Evolutionary conservation across 1,140 invertebrate species (phyloP), one percentile per base, ranked within the genome.

Genomic region (Drosophila baimaii): DNA sequence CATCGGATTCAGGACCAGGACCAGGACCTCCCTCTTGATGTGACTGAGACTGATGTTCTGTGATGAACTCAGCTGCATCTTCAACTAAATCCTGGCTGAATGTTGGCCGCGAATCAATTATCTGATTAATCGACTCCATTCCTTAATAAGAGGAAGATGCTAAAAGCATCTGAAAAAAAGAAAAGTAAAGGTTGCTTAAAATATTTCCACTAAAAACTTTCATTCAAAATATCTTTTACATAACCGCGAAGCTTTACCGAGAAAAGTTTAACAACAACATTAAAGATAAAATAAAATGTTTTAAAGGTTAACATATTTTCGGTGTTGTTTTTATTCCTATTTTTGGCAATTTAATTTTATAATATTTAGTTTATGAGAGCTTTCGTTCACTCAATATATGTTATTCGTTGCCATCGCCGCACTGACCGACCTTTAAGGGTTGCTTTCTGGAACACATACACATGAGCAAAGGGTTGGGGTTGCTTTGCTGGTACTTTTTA

Each of bases 91-190:
- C 93, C 92, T 94, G 93, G 91, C 92, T 93, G 90, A 94, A 93
- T 90, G 93, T 92, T 23, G 51, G 51, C 92, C 94, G 94, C 86
- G 94, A 93, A 93, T 95, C 94, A 90, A 94, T 93, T 93, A 95
- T 94, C 86, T 94, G 94, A 90, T 93, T 94, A 92, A 95, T 94
- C 90, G 94, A 94, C 92, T 95, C 94, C 94, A 95, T 95, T 72
- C 76, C 89, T 65, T 54, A 33, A n/a, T 54, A 8, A 23, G 19
- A 35, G 31, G 8, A 21, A 44, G 12, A 27, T 35, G 33, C 15
- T 8, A 39, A 70, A 13, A 19, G 19, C 31, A 55, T 41, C 71
- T 76, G 61, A 2, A 19, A 46, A 39, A 6, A 33, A 12, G 3
- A 23, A 19, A 27, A 39, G 66, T 5, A 9, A 12, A 23, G 19